Percentiles rank a stretch among this genome's conserved stretches.
phyloP scores from a whole-genome alignment of 2,113 vertebrate species.

The Barnardius zonarius region DNA sequence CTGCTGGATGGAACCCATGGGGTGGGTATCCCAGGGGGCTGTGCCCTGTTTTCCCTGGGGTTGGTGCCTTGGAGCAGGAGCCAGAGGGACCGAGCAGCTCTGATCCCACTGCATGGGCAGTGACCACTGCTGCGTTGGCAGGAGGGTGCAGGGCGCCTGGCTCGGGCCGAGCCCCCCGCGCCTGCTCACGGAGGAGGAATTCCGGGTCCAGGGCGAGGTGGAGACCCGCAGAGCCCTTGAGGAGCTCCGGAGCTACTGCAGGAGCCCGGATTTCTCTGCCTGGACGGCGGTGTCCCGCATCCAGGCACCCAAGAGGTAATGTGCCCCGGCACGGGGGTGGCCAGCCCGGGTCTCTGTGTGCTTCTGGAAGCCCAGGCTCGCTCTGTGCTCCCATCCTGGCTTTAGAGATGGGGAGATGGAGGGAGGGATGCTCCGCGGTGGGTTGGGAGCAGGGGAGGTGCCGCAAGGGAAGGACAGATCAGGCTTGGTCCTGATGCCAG shows the following conservation, averaged over 20 bases:
- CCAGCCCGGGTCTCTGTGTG: rapidly evolving
- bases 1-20: neutral
- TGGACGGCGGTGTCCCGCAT: slow-evolving; percentile 89
- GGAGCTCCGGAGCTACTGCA: slow-evolving; percentile 83
- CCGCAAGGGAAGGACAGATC: neutral
- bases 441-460: neutral
- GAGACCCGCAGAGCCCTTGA: slow-evolving; percentile 88
- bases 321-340: rapidly evolving
- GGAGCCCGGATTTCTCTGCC: slow-evolving; percentile 86
- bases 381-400: neutral
- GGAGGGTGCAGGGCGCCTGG: slow-evolving; percentile 72
- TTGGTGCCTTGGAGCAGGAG: neutral
- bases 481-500: rapidly evolving
- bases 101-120: neutral
- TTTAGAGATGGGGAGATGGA: neutral
- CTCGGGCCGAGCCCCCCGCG: slow-evolving; percentile 77
- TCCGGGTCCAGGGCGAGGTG: slow-evolving; percentile 82
- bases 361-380: neutral
- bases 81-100: neutral
- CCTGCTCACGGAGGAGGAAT: slow-evolving; percentile 91
- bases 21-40: rapidly evolving
- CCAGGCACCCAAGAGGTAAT: slow-evolving; percentile 90
- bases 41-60: neutral
- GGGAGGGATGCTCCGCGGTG: rapidly evolving
- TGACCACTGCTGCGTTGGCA: slow-evolving; percentile 46